Conservation (phyloP, 2,113 vertebrate genomes). For the Phaethornis superciliosus region DNA sequence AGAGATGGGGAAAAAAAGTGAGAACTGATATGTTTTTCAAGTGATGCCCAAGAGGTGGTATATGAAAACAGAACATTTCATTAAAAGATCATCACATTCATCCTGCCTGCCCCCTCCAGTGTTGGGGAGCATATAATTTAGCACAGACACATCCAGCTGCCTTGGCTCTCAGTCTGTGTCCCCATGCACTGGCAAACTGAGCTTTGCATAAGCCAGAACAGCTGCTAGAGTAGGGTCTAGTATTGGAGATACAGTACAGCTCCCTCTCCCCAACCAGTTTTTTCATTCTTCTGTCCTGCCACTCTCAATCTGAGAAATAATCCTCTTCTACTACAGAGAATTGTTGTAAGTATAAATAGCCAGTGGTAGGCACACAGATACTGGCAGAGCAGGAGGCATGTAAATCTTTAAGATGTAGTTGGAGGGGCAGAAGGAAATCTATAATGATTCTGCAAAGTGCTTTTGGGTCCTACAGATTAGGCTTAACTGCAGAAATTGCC, state of each 20-base stretch:
- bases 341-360: background rate
- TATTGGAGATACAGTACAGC: background rate
- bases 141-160: background rate
- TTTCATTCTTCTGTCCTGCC: background rate
- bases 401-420: background rate
- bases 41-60: background rate
- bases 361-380: background rate
- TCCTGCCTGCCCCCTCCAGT: background rate
- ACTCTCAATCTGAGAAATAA: background rate
- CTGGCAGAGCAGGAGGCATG: background rate
- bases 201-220: background rate
- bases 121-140: background rate
- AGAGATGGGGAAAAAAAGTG: background rate
- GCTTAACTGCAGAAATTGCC: slow-evolving; percentile 6
- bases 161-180: background rate
- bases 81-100: background rate
- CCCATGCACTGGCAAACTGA: accelerated
- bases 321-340: background rate
- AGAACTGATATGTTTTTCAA: background rate
- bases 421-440: background rate
- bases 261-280: background rate
- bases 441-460: background rate
- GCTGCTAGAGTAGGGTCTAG: background rate
- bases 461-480: background rate
- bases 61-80: background rate